These are phyloP conservation scores for Atta cephalotes DNA, from an alignment of 1,140 invertebrate species.

Conservation along the genomic window DNA sequence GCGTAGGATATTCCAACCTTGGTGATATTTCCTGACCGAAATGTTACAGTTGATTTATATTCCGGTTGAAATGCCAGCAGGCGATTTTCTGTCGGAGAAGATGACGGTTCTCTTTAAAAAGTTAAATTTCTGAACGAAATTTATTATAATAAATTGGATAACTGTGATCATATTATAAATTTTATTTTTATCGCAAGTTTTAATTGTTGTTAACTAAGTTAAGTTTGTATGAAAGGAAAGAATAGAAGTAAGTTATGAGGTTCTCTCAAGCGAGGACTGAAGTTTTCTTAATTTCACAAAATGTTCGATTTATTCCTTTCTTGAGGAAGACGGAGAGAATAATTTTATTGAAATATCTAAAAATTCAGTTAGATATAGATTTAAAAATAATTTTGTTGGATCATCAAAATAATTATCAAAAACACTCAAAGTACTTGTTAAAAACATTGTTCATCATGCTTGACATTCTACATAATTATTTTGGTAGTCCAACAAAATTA, in stretches of 20 bases:
- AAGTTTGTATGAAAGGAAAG: neutral
- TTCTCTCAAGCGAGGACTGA: neutral
- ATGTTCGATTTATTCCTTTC: neutral
- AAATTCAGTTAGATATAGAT: too few species aligned
- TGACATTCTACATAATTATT: too few species aligned
- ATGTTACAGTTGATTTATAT: slow-evolving; percentile 56
- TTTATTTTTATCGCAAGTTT: neutral
- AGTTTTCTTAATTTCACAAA: neutral
- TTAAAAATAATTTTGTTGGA: too few species aligned
- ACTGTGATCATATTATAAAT: neutral
- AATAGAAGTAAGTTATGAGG: neutral
- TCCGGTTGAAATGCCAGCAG: slow-evolving; percentile 22
- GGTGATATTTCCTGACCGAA: slow-evolving; percentile 53
- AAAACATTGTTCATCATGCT: too few species aligned
- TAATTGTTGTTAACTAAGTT: neutral
- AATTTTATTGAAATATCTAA: too few species aligned
- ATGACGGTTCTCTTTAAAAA: neutral
- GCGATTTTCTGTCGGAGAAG: slow-evolving; percentile 1
- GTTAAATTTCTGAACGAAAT: slow-evolving; percentile 31
- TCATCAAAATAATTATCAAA: too few species aligned
- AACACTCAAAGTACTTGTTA: too few species aligned
- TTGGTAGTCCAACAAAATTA: too few species aligned
- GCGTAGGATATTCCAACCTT: neutral
- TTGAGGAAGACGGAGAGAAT: neutral
- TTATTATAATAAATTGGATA: neutral